These are phyloP conservation scores for Polyommatus icarus DNA, from an alignment of 2,888 invertebrate species.

Conservation along the genomic window DNA sequence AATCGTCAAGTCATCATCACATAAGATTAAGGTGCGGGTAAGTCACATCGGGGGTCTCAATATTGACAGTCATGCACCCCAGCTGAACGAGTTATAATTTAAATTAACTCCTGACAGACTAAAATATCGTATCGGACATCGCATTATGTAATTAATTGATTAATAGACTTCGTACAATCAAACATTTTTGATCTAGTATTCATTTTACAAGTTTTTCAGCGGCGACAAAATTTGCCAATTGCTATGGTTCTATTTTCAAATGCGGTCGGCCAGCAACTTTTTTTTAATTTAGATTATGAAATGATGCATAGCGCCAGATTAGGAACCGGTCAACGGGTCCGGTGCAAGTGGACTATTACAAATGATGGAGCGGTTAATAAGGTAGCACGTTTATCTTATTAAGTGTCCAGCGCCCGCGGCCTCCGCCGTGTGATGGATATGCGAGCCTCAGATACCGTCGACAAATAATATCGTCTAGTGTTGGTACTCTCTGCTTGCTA, in stretches of 20 bases:
- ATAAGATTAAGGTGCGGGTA: slow-evolving; percentile 47
- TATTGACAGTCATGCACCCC: slow-evolving; percentile 51
- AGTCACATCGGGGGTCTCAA: slow-evolving; percentile 46
- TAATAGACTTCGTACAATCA: background rate
- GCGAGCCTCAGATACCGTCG: slow-evolving; percentile 60
- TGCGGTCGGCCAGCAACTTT: background rate
- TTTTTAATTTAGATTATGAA: slow-evolving; percentile 9
- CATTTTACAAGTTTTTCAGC: no score
- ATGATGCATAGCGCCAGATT: slow-evolving; percentile 28
- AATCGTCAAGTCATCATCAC: slow-evolving; percentile 64
- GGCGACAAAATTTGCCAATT: no score
- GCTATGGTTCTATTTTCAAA: background rate
- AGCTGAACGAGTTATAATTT: slow-evolving; percentile 27
- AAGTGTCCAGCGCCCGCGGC: slow-evolving; percentile 43
- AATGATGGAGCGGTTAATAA: slow-evolving; percentile 67
- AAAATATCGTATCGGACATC: slow-evolving; percentile 21
- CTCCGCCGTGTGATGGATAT: slow-evolving; percentile 62
- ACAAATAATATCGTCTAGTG: slow-evolving; percentile 62
- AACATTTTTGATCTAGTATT: background rate
- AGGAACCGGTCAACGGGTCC: slow-evolving; percentile 30
- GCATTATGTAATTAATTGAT: background rate
- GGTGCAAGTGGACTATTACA: slow-evolving; percentile 43
- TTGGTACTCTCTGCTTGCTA: slow-evolving; percentile 37
- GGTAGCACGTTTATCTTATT: slow-evolving; percentile 69
- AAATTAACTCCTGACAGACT: slow-evolving; percentile 25